phyloP scores from a whole-genome alignment of 2,888 invertebrate genomes.

The Orchesellides sinensis region DNA sequence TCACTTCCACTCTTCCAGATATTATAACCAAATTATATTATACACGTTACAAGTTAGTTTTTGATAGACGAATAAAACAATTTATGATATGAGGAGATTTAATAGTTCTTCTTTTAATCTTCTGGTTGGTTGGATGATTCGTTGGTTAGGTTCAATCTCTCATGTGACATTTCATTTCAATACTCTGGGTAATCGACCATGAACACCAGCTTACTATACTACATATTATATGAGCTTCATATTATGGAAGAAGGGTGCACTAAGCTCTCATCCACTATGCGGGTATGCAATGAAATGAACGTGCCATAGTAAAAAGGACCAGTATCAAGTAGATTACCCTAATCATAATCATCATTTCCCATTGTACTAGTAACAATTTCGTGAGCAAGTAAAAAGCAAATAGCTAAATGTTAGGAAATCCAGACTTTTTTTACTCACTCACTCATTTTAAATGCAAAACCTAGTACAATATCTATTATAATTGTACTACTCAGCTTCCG shows the following conservation, averaged over 20 bases:
- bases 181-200: conserved; percentile 74
- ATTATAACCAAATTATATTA: too few relatives aligned
- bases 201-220: conserved; percentile 60
- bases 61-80: conserved; percentile 53
- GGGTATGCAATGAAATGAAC: conserved; percentile 2
- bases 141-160: conserved; percentile 58
- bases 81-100: conserved; percentile 39
- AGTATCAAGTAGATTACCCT: conserved; percentile 26
- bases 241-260: conserved; percentile 24
- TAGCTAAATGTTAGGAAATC: conserved; percentile 1
- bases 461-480: too few relatives aligned
- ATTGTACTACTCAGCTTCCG: too few relatives aligned
- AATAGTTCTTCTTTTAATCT: conserved; percentile 43
- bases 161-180: conserved; percentile 75
- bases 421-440: too few relatives aligned
- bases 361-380: too few relatives aligned
- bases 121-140: conserved; percentile 43
- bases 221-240: conserved; percentile 28
- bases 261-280: background rate
- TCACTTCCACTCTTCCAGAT: too few relatives aligned
- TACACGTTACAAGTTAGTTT: conserved; percentile 19
- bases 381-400: background rate
- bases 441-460: too few relatives aligned
- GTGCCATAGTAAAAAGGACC: background rate
- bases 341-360: conserved; percentile 43